Percentiles rank a stretch among this genome's conserved stretches.
Evolutionary conservation across 2,113 vertebrate species (phyloP).

Genomic region (Fulica atra): DNA sequence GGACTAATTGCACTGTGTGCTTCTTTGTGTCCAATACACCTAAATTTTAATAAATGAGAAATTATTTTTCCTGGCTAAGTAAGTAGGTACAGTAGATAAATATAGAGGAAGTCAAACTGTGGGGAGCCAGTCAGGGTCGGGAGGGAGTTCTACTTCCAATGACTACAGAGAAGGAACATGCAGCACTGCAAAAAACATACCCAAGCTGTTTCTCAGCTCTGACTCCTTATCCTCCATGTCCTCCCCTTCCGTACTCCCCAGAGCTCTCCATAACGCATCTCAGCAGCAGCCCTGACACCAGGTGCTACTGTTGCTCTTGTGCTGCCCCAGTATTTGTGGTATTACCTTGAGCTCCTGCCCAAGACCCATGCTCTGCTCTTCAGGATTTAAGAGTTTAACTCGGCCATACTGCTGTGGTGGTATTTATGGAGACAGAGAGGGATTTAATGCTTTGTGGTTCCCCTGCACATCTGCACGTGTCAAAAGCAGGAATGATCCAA

Average conservation of each 20-base stretch:
- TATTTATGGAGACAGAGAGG: not conserved
- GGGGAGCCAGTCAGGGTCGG: too few relatives aligned
- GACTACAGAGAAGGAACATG: not conserved
- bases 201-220: not conserved
- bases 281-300: not conserved
- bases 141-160: not conserved
- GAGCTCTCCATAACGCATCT: fast-evolving
- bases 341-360: not conserved
- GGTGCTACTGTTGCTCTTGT: not conserved
- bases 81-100: slow-evolving; percentile 19
- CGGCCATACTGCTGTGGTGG: not conserved
- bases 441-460: not conserved
- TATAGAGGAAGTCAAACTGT: not conserved
- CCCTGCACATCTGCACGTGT: not conserved
- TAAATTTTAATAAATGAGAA: slow-evolving; percentile 33
- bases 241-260: not conserved
- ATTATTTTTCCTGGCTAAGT: slow-evolving; percentile 21
- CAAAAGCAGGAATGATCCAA: not conserved
- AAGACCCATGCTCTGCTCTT: not conserved
- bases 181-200: not conserved
- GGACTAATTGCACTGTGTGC: not conserved
- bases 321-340: not conserved
- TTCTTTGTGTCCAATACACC: not conserved
- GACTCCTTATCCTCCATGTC: fast-evolving
- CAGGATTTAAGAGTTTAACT: not conserved